A percentile compares a stretch with the other conserved stretches of the same genome.
These are phyloP conservation scores for Propithecus perrieri DNA, from an alignment of 2,797 vertebrate genomes.

Conservation along the genomic window DNA sequence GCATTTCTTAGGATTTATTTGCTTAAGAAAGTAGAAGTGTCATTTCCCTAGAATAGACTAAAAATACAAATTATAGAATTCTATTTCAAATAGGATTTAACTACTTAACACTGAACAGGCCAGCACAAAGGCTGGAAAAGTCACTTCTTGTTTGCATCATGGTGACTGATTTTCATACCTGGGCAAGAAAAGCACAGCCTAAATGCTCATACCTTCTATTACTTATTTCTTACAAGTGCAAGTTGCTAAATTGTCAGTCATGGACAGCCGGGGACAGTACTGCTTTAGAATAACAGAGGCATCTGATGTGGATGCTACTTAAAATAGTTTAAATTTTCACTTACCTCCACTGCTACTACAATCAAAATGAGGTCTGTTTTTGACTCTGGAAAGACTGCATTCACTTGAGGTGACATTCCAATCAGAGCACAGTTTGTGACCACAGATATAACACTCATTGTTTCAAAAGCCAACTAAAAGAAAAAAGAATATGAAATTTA, in stretches of 20 bases:
- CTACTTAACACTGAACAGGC: neutral
- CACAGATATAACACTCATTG: slow-evolving; percentile 96
- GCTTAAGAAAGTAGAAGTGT: neutral
- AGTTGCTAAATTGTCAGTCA: rapidly evolving
- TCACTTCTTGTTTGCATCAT: rapidly evolving
- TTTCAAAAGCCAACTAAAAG: slow-evolving; percentile 96
- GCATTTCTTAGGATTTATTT: neutral
- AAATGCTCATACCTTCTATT: neutral
- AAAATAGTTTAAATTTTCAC: slow-evolving; percentile 24
- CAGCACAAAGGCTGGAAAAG: neutral
- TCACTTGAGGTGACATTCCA: slow-evolving; percentile 96
- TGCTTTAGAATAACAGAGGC: neutral
- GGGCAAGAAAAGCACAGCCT: neutral
- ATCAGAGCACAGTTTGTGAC: slow-evolving; percentile 97
- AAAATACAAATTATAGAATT: neutral
- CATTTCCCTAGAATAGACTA: neutral
- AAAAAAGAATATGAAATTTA: slow-evolving; percentile 28
- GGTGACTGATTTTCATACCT: neutral
- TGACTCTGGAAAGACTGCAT: slow-evolving; percentile 90
- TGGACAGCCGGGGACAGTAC: neutral
- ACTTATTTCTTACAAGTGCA: neutral
- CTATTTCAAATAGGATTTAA: neutral
- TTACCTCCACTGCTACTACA: slow-evolving; percentile 94
- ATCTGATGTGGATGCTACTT: neutral
- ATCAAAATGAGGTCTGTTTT: slow-evolving; percentile 93